phyloP scores from a whole-genome alignment of 1,140 invertebrate species.

The Drosophila suzukii region DNA sequence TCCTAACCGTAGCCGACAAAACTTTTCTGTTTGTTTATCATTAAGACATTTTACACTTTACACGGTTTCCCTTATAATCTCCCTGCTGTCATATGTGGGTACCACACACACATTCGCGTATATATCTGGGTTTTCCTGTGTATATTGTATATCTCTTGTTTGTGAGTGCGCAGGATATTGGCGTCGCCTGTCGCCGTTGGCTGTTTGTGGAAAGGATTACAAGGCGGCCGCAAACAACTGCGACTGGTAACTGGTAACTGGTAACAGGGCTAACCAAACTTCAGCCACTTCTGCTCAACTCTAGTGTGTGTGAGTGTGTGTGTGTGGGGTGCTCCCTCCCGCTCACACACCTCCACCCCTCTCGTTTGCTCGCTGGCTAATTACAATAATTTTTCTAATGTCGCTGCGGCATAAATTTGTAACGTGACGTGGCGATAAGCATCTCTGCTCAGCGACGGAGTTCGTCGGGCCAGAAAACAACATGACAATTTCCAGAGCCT shows the following conservation, averaged over 20 bases:
- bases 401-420: constrained; percentile 73
- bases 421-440: constrained; percentile 74
- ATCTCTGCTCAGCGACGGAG: constrained; percentile 42
- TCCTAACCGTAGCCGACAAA: constrained; percentile 66
- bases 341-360: constrained; percentile 19
- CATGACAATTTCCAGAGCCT: constrained; percentile 74
- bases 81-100: constrained; percentile 62
- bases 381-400: constrained; percentile 81
- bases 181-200: constrained; percentile 65
- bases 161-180: constrained; percentile 64
- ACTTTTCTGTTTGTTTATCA: constrained; percentile 83
- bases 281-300: constrained; percentile 4
- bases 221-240: constrained; percentile 71
- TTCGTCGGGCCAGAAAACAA: constrained; percentile 39
- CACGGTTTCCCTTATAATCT: constrained; percentile 79
- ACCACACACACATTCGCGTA: constrained; percentile 4
- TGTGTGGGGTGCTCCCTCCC: background rate
- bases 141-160: constrained; percentile 18
- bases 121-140: background rate
- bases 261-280: constrained; percentile 14
- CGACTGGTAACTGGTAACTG: constrained; percentile 40
- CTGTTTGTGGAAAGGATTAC: constrained; percentile 77
- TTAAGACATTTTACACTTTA: constrained; percentile 81
- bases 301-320: background rate
- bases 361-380: constrained; percentile 44